Conservation (phyloP, 2,797 vertebrate genomes). For the Anguilla anguilla region DNA sequence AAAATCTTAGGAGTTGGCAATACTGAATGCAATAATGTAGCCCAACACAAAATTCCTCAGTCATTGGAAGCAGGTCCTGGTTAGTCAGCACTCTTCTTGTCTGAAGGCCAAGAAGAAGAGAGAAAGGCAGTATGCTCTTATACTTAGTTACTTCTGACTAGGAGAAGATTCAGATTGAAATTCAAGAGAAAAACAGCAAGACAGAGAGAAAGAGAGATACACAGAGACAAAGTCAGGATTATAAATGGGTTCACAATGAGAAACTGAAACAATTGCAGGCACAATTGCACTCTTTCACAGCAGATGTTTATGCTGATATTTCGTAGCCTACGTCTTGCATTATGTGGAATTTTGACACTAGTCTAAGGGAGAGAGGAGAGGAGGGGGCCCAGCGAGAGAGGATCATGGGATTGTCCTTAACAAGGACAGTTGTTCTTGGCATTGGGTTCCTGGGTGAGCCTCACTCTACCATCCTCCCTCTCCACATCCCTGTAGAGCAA, state of each 20-base stretch:
- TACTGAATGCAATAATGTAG: conserved; percentile 16
- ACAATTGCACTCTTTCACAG: conserved; percentile 42
- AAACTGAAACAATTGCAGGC: conserved; percentile 47
- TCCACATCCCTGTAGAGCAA: conserved; percentile 87
- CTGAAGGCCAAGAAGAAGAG: conserved; percentile 26
- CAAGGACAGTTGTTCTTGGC: conserved; percentile 85
- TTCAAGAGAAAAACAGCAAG: conserved; percentile 9
- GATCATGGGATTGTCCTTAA: conserved; percentile 67
- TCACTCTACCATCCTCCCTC: conserved; percentile 82
- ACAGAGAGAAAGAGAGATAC: conserved; percentile 28
- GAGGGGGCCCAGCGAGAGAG: neutral
- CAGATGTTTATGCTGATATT: conserved; percentile 38
- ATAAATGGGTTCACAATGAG: conserved; percentile 33
- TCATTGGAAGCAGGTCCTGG: neutral
- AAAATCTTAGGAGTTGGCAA: conserved; percentile 13
- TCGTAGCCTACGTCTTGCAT: conserved; percentile 11
- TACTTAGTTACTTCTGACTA: neutral
- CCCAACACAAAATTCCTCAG: conserved; percentile 18
- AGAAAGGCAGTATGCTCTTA: conserved; percentile 29
- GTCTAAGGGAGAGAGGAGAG: conserved; percentile 20
- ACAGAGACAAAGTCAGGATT: conserved; percentile 19
- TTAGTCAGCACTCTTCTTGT: conserved; percentile 5
- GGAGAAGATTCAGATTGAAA: neutral
- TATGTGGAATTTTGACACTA: conserved; percentile 2
- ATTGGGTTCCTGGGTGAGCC: conserved; percentile 72